phyloP scores from a whole-genome alignment of 2,888 invertebrate genomes.

The Sarcophaga subvicina region DNA sequence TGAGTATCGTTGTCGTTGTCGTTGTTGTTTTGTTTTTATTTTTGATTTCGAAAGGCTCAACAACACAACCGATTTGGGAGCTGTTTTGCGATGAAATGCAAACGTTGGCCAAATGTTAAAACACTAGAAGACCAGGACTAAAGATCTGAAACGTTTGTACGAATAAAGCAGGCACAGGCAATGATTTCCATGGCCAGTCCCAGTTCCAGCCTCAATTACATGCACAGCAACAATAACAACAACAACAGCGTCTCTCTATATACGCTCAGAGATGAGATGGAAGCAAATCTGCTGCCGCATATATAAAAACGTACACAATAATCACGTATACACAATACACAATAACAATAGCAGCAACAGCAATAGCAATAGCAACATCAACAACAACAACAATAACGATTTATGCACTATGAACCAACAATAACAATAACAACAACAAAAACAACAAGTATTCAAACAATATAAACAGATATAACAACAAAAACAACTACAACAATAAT shows the following conservation, averaged over 20 bases:
- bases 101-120: conserved; percentile 70
- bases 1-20: conserved; percentile 11
- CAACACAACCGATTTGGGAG: conserved; percentile 74
- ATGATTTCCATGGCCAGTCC: not conserved
- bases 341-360: conserved; percentile 62
- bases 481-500: conserved; percentile 55
- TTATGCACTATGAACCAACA: not conserved
- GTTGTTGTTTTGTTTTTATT: conserved; percentile 38
- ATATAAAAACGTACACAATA: conserved; percentile 61
- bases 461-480: conserved; percentile 48
- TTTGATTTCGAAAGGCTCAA: conserved; percentile 53
- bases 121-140: conserved; percentile 65
- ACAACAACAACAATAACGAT: conserved; percentile 21
- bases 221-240: not conserved
- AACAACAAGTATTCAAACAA: conserved; percentile 51
- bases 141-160: conserved; percentile 45
- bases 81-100: conserved; percentile 76
- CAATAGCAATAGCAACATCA: conserved; percentile 32
- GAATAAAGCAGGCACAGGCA: conserved; percentile 21
- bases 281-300: conserved; percentile 55
- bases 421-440: conserved; percentile 9
- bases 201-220: not conserved
- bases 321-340: conserved; percentile 63
- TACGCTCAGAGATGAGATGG: conserved; percentile 54
- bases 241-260: not conserved